Base-by-base conservation (phyloP, 2,888 invertebrate genomes). In the Cancer borealis region DNA sequence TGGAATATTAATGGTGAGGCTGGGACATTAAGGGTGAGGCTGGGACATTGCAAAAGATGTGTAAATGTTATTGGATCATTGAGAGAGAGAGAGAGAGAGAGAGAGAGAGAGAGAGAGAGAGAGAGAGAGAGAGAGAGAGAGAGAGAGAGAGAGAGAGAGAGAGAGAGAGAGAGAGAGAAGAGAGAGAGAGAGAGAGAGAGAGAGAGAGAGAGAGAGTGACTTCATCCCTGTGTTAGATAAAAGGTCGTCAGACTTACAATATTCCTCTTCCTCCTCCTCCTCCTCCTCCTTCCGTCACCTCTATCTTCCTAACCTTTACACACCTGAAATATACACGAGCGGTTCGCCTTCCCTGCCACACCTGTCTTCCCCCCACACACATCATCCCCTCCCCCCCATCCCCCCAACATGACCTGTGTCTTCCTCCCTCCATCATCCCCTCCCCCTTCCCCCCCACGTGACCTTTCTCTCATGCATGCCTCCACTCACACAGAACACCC, bases 61-160 rank as follows among this genome's bases (percentile, higher is more conserved):
- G 39, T 39, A 39, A 39, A 39, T 39, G 39, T 39, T 39, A 39
- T 39, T 39, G 39, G 39, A 39, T 39, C 39, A 54, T 54, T 54
- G 8, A 54, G 47, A 6, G 5, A n/a, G 21, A 14, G 21, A 5
- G 46, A 47, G 46, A 0, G 30, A 54, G 39, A 54, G 88, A 88
- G 88, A 26, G 73, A 73, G 26, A n/a, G 66, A 66, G 66, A 66
- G 66, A 66, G 66, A 66, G 66, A 66, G 66, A 66, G 66, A 66
- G 66, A 66, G 66, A 66, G 66, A 66, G 66, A 66, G 26, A 73
- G 73, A 73, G 73, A 73, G 73, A 73, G 73, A 73, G 73, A 73
- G 73, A 73, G 73, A 73, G 73, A 73, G 73, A 73, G 73, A 73
- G 73, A 73, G 73, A 88, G 54, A 47, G 90, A 47, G 90, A 90